phyloP scores from a whole-genome alignment of 2,888 invertebrate genomes.

The Sphinx pinastri region DNA sequence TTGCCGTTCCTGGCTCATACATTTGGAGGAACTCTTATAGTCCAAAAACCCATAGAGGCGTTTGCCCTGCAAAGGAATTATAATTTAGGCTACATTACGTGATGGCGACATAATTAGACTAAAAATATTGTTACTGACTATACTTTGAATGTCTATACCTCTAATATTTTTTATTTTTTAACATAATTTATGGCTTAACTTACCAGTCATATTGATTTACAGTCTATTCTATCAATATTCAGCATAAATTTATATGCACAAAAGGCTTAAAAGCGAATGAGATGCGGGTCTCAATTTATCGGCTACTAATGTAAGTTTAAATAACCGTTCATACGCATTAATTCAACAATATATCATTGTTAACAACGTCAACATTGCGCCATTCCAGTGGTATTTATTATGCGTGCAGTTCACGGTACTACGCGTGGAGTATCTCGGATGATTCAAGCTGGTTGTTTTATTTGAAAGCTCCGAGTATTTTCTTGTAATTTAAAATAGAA shows the following conservation, averaged over 20 bases:
- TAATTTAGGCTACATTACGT: too few relatives aligned
- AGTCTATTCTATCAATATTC: background rate
- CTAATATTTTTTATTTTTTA: background rate
- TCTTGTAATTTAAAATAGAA: slow-evolving; percentile 13
- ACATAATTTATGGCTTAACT: background rate
- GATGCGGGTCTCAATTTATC: slow-evolving; percentile 71
- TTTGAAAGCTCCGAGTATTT: slow-evolving; percentile 28
- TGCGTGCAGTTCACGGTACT: slow-evolving; percentile 63
- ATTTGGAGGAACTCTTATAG: too few relatives aligned
- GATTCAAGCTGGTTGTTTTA: slow-evolving; percentile 36
- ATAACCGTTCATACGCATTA: slow-evolving; percentile 64
- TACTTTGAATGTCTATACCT: too few relatives aligned
- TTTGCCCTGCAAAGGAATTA: too few relatives aligned
- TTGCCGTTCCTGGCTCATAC: too few relatives aligned
- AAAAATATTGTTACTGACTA: too few relatives aligned
- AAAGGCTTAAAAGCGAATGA: slow-evolving; percentile 39
- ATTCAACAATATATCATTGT: slow-evolving; percentile 67
- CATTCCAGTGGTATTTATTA: slow-evolving; percentile 69
- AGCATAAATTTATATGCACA: background rate
- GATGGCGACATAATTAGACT: too few relatives aligned
- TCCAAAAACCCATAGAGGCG: too few relatives aligned
- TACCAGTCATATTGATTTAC: background rate
- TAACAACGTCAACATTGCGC: slow-evolving; percentile 55
- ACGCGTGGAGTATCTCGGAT: slow-evolving; percentile 43
- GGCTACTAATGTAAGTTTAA: slow-evolving; percentile 68